Conservation (phyloP, 2,113 vertebrate species). For the Asarcornis scutulata region DNA sequence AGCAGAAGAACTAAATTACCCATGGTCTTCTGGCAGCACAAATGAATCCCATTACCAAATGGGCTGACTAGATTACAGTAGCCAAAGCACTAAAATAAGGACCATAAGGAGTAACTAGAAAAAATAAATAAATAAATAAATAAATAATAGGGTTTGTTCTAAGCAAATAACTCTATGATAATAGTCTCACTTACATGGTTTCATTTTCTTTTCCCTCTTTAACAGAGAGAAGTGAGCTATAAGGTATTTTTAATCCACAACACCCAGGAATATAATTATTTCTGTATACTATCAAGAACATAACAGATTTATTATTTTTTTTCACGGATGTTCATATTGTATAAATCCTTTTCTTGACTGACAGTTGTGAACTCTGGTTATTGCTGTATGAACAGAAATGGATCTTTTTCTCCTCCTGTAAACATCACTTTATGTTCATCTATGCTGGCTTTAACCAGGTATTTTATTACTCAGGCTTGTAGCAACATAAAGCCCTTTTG, state of each 20-base stretch:
- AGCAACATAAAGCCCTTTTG: not conserved
- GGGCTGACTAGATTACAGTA: not conserved
- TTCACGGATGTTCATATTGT: too few species aligned
- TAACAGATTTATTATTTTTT: not conserved
- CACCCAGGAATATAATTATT: not conserved
- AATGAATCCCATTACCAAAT: not conserved
- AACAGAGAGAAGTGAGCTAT: not conserved
- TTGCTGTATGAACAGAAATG: too few species aligned
- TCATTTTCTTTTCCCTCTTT: not conserved
- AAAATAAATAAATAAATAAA: too few species aligned
- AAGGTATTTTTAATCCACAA: not conserved
- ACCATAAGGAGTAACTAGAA: not conserved
- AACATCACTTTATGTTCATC: not conserved
- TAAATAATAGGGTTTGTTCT: not conserved
- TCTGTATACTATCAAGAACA: not conserved
- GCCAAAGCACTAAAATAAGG: not conserved
- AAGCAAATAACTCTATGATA: not conserved
- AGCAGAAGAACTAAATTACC: not conserved
- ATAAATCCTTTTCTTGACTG: too few species aligned
- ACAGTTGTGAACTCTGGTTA: too few species aligned
- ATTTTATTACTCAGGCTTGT: not conserved
- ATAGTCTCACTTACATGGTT: not conserved
- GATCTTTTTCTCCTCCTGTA: too few species aligned
- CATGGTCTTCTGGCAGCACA: not conserved
- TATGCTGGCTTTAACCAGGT: not conserved